Evolutionary conservation across 2,113 vertebrate genomes (phyloP).

Genomic region (Urocitellus parryii): DNA sequence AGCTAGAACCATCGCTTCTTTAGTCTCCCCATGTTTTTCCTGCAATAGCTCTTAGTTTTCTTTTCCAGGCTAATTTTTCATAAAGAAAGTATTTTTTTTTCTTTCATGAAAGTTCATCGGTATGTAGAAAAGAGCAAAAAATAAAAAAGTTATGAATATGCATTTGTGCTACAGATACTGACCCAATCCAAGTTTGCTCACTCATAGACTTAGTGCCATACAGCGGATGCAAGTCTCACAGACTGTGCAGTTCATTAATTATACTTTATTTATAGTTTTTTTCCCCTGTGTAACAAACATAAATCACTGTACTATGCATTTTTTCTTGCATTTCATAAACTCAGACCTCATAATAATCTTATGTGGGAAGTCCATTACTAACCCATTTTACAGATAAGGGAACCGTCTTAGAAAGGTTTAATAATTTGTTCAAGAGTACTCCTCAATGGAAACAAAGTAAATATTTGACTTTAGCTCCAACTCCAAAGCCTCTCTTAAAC

Average conservation of each 20-base stretch:
- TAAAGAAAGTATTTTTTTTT: background rate
- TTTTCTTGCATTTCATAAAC: background rate
- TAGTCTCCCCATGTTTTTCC: background rate
- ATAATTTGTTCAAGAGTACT: constrained; percentile 3
- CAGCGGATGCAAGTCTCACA: background rate
- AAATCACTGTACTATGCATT: background rate
- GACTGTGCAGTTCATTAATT: background rate
- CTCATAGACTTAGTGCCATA: background rate
- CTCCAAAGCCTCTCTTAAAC: background rate
- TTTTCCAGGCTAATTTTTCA: background rate
- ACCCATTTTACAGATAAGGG: background rate
- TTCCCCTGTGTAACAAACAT: background rate
- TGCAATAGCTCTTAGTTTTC: background rate
- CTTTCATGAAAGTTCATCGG: background rate
- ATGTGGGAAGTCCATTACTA: background rate
- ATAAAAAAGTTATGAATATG: too few species aligned
- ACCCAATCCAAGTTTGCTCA: background rate
- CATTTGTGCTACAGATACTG: background rate
- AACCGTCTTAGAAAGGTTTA: background rate
- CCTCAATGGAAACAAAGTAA: background rate
- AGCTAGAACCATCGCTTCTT: background rate
- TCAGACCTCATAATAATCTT: background rate
- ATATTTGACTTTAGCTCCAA: background rate
- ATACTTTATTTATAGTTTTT: background rate
- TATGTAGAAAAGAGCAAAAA: background rate